Evolutionary conservation across 2,797 vertebrate genomes (phyloP), one percentile per base, ranked within the genome.

Genomic region (Orientallactaga sibirica): DNA sequence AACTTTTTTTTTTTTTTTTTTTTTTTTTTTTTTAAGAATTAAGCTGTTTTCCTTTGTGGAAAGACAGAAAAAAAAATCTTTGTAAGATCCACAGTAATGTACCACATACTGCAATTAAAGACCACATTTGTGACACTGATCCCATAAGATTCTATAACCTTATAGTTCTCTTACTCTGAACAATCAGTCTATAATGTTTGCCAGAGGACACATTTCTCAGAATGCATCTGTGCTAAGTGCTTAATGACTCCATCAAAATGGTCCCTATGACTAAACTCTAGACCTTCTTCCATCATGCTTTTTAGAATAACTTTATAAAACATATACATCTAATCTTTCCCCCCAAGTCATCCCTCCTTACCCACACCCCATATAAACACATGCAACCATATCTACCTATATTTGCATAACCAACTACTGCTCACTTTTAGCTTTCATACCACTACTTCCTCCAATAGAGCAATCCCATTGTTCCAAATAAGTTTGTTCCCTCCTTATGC

Each of bases 291-390:
- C 85, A 25, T 86, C 15, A 68, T 6, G 15, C 7, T 66, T 58
- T 29, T 64, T n/a, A 71, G 66, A 90, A 76, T 61, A 82, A 86
- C 5, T 87, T 87, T n/a, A 1, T 78, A 77, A 92, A 87, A 84
- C 43, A 22, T 15, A 62, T 37, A 37, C 7, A 91, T 48, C 43
- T 48, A 48, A 48, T 48, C 43, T 48, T 48, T 48, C 43, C 43
- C 5, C 43, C 43, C 43, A 48, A 48, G 43, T 1, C 5, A 48
- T 61, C 20, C 8, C 4, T 9, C 0, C 10, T 55, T 73, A 8
- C 15, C 10, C 16, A 6, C 18, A 74, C 18, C 18, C 5, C 29
- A 37, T 24, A 55, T 37, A 41, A 24, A 58, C 5, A 71, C 16
- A 80, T 7, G 43, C 15, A 19, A 2, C 55, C 0, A 64, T 29